Evolutionary conservation across 2,888 invertebrate species (phyloP), one percentile per base, ranked within the genome.

Genomic region (Gortyna flavago): DNA sequence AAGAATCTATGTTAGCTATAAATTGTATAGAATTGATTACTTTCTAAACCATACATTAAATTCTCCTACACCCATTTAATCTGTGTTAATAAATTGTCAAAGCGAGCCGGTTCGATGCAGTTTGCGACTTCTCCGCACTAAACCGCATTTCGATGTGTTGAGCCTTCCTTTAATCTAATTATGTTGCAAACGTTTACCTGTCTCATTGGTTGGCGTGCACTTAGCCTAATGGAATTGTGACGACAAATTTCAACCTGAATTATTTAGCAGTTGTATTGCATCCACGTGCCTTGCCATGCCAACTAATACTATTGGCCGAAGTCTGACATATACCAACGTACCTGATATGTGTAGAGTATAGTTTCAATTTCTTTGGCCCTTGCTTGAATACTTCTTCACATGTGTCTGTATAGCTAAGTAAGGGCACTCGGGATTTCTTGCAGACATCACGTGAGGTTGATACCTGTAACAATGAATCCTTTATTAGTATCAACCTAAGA

Each of bases 371-470:
- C 79, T 94, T 93, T 0, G 99, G 99, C 1, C 99, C 99, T 80
- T 97, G 97, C 90, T 97, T 97, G 92, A 99, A 98, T 3, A 98
- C 98, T 71, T 97, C 97, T 91, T 98, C 98, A 21, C 98, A 98
- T 0, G 99, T 99, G 89, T 98, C 98, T 0, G 99, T 98, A 93
- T 98, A 99, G 87, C 98, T 98, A 85, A 99, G 92, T 64, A 97
- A 97, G 0, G 98, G 97, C 16, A 97, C 96, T 90, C 97, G 97
- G 25, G 97, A 96, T 85, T 97, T 97, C 80, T 95, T 96, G 92
- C 98, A 98, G 69, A 98, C 97, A 78, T 97, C 97, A 83, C 98
- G 97, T 0, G 98, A 98, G 48, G 98, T 98, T 87, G 96, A 95
- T 8, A 98, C 98, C 98, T 98, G 93, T 57, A 94, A 95, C 78